phyloP scores from a whole-genome alignment of 2,113 vertebrate species.

The Psittacara wagleri region DNA sequence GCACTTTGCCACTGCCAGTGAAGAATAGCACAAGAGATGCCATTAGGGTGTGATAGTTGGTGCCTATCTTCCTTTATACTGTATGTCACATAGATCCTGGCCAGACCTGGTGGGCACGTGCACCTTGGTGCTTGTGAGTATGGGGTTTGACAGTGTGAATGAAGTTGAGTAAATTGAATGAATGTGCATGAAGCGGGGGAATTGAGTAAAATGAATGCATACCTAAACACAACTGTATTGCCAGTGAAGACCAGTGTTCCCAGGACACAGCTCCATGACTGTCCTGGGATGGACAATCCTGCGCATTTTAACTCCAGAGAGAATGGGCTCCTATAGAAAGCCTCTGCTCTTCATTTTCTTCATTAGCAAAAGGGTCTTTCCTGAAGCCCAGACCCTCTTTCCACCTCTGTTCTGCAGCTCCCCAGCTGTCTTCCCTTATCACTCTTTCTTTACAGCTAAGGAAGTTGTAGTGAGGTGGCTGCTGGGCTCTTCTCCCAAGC shows the following conservation, averaged over 20 bases:
- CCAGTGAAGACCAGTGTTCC: neutral
- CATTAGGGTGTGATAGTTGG: neutral
- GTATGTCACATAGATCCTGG: neutral
- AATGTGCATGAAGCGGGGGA: neutral
- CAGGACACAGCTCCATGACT: neutral
- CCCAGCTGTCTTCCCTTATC: neutral
- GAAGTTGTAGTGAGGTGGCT: neutral
- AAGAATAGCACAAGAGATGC: neutral
- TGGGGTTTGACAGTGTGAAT: neutral
- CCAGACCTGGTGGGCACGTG: fast-evolving
- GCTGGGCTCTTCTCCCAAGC: neutral
- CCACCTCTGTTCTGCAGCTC: neutral
- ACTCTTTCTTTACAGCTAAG: neutral
- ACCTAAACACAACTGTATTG: neutral
- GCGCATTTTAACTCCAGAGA: neutral
- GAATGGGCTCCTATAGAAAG: neutral
- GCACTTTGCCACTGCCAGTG: neutral
- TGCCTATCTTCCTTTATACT: neutral
- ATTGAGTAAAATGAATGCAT: neutral
- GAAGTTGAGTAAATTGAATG: neutral
- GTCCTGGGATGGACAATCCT: neutral
- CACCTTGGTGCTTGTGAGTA: fast-evolving
- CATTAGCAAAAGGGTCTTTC: neutral
- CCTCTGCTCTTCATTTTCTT: neutral
- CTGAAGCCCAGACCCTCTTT: neutral